phyloP scores from a whole-genome alignment of 2,113 vertebrate species.

The Bombycilla garrulus region DNA sequence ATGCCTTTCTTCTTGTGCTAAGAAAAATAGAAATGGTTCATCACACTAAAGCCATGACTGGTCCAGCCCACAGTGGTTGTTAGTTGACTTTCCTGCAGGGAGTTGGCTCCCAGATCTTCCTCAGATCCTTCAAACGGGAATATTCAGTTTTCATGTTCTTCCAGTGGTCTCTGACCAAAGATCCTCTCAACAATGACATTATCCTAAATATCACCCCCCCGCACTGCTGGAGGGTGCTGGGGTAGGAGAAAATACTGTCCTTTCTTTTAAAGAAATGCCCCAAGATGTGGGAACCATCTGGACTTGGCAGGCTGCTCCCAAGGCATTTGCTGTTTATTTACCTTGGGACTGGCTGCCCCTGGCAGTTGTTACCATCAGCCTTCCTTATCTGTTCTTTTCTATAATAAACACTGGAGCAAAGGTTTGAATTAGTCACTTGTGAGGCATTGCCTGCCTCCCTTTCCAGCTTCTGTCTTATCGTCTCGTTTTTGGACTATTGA shows the following conservation, averaged over 20 bases:
- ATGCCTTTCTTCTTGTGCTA: background rate
- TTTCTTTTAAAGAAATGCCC: background rate
- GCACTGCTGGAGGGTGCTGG: background rate
- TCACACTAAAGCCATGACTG: background rate
- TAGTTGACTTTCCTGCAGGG: background rate
- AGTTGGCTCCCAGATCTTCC: background rate
- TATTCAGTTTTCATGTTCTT: background rate
- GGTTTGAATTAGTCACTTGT: conserved; percentile 24
- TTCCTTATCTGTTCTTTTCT: conserved; percentile 56
- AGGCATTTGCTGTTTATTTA: conserved; percentile 45
- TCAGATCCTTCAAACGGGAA: background rate
- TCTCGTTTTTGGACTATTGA: background rate
- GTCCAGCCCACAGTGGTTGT: background rate
- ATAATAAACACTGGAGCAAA: conserved; percentile 31
- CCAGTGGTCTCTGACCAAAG: background rate
- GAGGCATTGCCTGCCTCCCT: background rate
- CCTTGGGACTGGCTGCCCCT: conserved; percentile 22
- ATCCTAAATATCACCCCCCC: background rate
- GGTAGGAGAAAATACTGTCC: background rate
- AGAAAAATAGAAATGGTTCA: background rate
- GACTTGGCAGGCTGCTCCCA: conserved; percentile 1
- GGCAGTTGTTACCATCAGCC: conserved; percentile 14
- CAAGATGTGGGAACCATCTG: conserved; percentile 1
- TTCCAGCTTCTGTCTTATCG: background rate
- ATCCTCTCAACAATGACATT: background rate